phyloP scores from a whole-genome alignment of 2,797 vertebrate genomes.

The Chrysocyon brachyurus region DNA sequence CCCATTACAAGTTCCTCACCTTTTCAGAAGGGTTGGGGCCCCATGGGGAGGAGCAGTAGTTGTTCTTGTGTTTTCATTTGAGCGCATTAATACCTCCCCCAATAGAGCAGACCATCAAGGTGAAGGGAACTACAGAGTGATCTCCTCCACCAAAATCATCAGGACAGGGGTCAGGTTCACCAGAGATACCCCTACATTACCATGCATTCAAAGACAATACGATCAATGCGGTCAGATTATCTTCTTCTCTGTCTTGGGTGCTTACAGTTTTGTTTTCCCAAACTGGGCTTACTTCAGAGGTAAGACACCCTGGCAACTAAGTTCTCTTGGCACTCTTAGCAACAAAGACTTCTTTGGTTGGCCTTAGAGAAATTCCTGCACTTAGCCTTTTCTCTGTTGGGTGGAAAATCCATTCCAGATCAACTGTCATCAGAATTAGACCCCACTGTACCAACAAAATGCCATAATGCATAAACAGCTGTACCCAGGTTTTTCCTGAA shows the following conservation, averaged over 20 bases:
- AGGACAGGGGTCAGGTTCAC: not conserved
- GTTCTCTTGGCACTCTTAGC: not conserved
- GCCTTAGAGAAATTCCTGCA: not conserved
- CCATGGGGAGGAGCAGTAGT: not conserved
- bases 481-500: not conserved
- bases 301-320: not conserved
- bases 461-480: not conserved
- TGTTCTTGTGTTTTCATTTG: not conserved
- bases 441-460: not conserved
- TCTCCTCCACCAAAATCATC: not conserved
- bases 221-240: not conserved
- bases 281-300: not conserved
- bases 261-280: constrained; percentile 35
- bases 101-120: not conserved
- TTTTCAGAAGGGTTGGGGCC: not conserved
- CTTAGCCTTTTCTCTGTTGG: not conserved
- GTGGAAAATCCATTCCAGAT: not conserved
- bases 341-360: not conserved
- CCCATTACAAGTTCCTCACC: not conserved
- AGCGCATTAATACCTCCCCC: not conserved
- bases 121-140: not conserved
- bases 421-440: not conserved
- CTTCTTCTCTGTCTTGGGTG: not conserved
- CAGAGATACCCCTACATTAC: not conserved
- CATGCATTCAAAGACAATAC: not conserved